Evolutionary conservation across 2,797 vertebrate species (phyloP).

Genomic region (Stomatorhinus walkeri): DNA sequence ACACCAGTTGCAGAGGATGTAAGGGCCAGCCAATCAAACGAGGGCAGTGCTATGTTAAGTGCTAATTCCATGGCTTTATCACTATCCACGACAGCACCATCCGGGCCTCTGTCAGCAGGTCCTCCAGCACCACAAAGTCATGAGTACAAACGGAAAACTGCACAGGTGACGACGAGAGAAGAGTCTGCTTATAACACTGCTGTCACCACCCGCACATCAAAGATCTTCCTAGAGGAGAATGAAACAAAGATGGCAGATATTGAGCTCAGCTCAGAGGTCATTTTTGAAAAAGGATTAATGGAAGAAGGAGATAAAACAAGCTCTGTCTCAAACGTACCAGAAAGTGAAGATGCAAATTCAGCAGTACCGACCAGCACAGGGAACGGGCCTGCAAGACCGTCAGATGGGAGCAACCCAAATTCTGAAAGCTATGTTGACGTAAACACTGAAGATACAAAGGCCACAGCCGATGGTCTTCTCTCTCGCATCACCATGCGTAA

Average conservation of each 20-base stretch:
- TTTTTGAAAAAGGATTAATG: background rate
- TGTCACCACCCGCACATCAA: background rate
- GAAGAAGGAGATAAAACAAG: background rate
- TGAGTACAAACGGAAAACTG: background rate
- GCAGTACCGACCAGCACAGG: background rate
- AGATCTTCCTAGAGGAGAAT: background rate
- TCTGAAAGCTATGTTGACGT: background rate
- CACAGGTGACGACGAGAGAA: background rate
- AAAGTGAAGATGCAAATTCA: background rate
- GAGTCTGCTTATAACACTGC: background rate
- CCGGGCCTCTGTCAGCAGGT: background rate
- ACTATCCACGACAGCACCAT: background rate
- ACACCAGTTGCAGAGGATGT: background rate
- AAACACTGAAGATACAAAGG: background rate
- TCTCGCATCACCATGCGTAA: background rate
- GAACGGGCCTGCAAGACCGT: background rate
- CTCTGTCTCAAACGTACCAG: background rate
- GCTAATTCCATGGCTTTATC: background rate
- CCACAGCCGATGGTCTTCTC: background rate
- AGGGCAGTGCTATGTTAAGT: background rate
- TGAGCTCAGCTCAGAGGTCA: background rate
- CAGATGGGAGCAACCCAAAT: background rate
- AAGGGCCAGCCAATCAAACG: background rate
- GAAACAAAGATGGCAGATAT: background rate
- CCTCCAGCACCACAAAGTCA: slow-evolving; percentile 8